Percentiles rank a stretch among this genome's conserved stretches.
phyloP scores from a whole-genome alignment of 2,888 invertebrate species.

The Hipparchia semele region DNA sequence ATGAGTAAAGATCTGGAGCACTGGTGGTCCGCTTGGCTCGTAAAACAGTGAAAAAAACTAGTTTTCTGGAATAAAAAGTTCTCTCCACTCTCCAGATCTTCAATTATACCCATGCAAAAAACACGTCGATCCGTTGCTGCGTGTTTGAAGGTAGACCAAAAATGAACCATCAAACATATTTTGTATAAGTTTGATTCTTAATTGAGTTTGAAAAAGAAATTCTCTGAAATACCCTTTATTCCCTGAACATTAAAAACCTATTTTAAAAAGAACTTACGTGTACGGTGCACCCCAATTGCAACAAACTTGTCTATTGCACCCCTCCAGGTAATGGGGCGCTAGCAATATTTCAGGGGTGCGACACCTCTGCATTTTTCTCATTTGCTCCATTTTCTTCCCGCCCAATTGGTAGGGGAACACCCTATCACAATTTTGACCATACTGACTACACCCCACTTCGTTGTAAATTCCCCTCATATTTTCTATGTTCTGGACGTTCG shows the following conservation, averaged over 20 bases:
- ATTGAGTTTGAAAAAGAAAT: no score
- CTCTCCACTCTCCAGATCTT: no score
- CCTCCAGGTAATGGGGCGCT: conserved; percentile 88
- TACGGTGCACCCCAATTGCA: conserved; percentile 77
- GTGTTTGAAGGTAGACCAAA: no score
- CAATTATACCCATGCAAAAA: no score
- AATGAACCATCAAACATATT: no score
- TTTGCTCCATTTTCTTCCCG: conserved; percentile 77
- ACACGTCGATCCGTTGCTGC: no score
- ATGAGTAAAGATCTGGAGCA: background rate
- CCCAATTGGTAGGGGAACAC: conserved; percentile 66
- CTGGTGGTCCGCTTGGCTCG: no score
- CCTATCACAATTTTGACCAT: conserved; percentile 64
- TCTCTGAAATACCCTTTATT: no score
- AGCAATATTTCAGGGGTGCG: conserved; percentile 91
- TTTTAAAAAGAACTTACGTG: conserved; percentile 51
- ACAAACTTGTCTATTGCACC: conserved; percentile 69
- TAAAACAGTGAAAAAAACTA: no score
- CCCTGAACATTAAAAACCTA: no score
- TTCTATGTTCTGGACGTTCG: conserved; percentile 63
- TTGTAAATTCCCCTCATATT: conserved; percentile 60
- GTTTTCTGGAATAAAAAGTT: no score
- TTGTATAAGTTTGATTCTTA: no score
- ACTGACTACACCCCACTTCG: conserved; percentile 59
- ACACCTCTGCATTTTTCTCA: conserved; percentile 77